Conservation (phyloP, 2,113 vertebrate species). For the Sakesphorus luctuosus region DNA sequence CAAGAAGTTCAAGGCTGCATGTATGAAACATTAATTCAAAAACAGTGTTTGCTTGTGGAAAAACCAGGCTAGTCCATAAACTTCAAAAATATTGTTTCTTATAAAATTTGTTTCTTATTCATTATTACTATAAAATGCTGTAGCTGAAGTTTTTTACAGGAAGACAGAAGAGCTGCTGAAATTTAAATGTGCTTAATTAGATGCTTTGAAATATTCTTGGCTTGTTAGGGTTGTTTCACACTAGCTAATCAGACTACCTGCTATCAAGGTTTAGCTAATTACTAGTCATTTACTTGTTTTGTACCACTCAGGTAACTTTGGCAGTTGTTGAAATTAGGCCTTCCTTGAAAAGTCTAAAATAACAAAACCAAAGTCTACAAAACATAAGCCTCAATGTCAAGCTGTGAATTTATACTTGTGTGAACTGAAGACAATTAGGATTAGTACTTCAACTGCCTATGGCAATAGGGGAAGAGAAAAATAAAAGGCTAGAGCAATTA, state of each 20-base stretch:
- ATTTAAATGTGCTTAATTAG: not conserved
- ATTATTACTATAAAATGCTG: conserved; percentile 48
- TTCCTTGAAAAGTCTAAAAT: not conserved
- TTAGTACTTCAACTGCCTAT: not conserved
- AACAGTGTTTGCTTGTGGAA: not conserved
- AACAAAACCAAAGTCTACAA: not conserved
- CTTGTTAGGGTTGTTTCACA: conserved; percentile 1
- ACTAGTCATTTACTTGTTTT: conserved; percentile 33
- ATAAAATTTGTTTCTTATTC: conserved; percentile 45
- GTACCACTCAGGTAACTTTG: not conserved
- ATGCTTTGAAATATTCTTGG: not conserved
- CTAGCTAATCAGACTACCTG: conserved; percentile 16
- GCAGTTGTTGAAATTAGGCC: conserved; percentile 25
- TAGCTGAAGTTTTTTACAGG: not conserved
- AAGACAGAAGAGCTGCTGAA: not conserved
- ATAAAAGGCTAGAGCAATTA: not conserved
- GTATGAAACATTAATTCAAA: not conserved
- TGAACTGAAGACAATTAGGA: conserved; percentile 34
- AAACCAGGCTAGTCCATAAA: conserved; percentile 6
- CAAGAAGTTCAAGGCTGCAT: not conserved
- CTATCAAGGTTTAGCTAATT: conserved; percentile 40
- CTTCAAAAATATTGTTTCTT: conserved; percentile 43
- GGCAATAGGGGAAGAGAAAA: not conserved
- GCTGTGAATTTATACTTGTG: not conserved
- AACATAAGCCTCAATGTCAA: not conserved